Evolutionary conservation across 2,113 vertebrate genomes (phyloP).

Genomic region (Lanius ludovicianus): DNA sequence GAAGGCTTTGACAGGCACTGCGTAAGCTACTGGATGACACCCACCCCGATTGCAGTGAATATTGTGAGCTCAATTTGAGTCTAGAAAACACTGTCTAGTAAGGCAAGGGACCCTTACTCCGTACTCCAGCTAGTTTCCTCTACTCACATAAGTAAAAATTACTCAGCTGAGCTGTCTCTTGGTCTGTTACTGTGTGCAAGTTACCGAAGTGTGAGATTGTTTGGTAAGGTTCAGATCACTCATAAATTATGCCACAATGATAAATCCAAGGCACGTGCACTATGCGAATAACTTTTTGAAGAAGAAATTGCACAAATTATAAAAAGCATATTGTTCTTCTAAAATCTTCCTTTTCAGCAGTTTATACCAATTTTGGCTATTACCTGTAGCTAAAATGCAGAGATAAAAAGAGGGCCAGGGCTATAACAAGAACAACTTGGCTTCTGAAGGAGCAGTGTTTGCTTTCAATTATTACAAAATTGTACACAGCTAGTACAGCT

Average conservation of each 20-base stretch:
- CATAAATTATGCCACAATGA: not conserved
- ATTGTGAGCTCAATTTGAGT: not conserved
- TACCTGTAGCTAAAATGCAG: not conserved
- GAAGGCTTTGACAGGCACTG: not conserved
- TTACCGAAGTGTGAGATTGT: not conserved
- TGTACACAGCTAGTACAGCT: not conserved
- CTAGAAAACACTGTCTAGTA: not conserved
- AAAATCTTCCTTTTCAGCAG: not conserved
- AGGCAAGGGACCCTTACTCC: not conserved
- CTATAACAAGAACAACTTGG: not conserved
- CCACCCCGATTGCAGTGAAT: not conserved
- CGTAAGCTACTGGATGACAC: not conserved
- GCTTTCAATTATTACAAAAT: not conserved
- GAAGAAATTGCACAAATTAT: not conserved
- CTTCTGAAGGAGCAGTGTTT: not conserved
- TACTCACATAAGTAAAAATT: not conserved
- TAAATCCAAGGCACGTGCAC: not conserved
- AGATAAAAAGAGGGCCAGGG: not conserved
- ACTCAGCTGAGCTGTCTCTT: accelerated
- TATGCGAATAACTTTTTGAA: not conserved
- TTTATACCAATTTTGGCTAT: not conserved
- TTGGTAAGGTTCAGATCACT: not conserved
- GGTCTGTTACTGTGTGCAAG: not conserved
- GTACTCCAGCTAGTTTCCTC: not conserved
- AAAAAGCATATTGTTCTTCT: not conserved